Evolutionary conservation across 2,888 invertebrate genomes (phyloP), one percentile per base, ranked within the genome.

Genomic region (Lumbricus terrestris): DNA sequence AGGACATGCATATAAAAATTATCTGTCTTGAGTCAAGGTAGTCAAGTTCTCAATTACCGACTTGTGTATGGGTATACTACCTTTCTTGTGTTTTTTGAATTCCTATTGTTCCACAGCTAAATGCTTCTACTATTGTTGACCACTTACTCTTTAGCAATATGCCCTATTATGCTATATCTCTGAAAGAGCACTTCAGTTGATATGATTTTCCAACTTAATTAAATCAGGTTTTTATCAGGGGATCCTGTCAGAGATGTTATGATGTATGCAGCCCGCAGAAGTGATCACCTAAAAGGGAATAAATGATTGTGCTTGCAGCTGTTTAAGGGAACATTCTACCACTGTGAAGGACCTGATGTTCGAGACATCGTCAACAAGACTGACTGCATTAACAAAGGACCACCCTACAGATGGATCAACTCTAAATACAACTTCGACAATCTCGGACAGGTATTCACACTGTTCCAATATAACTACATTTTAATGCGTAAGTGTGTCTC

Each of bases 371-470:
- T 96, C 92, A 98, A 98, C 94, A 97, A 96, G 95, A 96, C 97
- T 1, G 98, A 98, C 92, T 99, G 98, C 93, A 94, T 96, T 82
- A 93, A 92, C 91, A 93, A 94, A 88, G 95, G 95, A 88, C 92
- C 93, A 47, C 92, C 97, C 91, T 97, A 98, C 94, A 96, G 96
- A 38, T 99, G 99, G 99, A 96, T 98, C 54, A 99, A 99, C 95
- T 97, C 98, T 40, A 99, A 99, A 95, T 99, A 99, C 95, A 99
- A 99, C 95, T 99, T 99, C 95, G 99, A 99, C 95, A 98, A 99
- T 95, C 96, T 99, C 82, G 99, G 99, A 89, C 93, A 96, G 95
- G 99, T 95, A 92, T 92, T 91, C 34, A n/a, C 40, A 40, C 33
- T 83, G 29, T 47, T 34, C 88, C 6, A 35, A n/a, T n/a, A 88